These are phyloP conservation scores for Ctenomys sociabilis DNA, from an alignment of 2,113 vertebrate species.

Conservation along the genomic window DNA sequence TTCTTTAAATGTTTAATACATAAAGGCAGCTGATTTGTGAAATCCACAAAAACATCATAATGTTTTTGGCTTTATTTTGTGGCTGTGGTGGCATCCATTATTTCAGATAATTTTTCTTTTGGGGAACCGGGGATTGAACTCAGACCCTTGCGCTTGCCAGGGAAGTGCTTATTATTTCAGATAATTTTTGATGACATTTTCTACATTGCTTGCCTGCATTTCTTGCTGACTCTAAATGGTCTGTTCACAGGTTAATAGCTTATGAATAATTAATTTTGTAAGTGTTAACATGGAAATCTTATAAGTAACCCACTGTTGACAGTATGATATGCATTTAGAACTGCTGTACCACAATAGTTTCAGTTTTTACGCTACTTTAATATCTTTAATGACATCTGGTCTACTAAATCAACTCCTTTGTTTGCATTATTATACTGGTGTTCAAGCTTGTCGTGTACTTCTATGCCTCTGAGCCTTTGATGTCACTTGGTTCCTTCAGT, in stretches of 20 bases:
- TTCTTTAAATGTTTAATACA: not conserved
- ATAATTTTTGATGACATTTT: not conserved
- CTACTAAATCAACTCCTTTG: not conserved
- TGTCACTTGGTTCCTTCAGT: not conserved
- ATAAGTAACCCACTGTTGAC: not conserved
- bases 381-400: no score
- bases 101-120: not conserved
- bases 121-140: no score
- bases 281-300: not conserved
- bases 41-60: not conserved
- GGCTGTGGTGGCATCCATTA: not conserved
- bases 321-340: not conserved
- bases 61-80: not conserved
- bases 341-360: not conserved
- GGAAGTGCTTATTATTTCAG: not conserved
- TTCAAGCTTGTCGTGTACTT: not conserved
- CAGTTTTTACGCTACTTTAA: not conserved
- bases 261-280: not conserved
- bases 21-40: not conserved
- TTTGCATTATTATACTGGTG: not conserved
- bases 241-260: not conserved
- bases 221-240: not conserved
- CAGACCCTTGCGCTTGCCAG: no score
- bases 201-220: not conserved
- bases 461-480: not conserved